Percentiles rank a stretch among this genome's conserved stretches.
These are phyloP conservation scores for Pagrus major DNA, from an alignment of 2,113 vertebrate genomes.

Conservation along the genomic window DNA sequence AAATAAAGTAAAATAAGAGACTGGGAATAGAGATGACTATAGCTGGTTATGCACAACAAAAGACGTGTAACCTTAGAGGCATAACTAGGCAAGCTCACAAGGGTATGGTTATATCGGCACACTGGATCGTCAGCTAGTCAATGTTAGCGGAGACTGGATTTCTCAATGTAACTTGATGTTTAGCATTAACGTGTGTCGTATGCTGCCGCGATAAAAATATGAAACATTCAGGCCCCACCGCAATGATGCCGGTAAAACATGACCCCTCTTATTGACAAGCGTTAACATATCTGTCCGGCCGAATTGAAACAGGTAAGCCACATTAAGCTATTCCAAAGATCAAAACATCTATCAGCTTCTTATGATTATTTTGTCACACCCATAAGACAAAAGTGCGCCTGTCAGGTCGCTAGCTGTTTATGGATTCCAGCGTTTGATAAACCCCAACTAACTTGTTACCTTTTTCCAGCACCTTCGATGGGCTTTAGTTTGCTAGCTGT, in stretches of 20 bases:
- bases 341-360: neutral
- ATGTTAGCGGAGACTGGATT: neutral
- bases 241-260: neutral
- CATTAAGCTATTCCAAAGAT: neutral
- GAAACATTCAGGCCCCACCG: neutral
- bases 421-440: neutral
- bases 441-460: neutral
- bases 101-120: neutral
- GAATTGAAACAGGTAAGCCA: neutral
- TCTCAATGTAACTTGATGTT: too few species aligned
- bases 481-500: constrained; percentile 5
- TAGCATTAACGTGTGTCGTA: too few species aligned
- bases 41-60: neutral
- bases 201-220: too few species aligned
- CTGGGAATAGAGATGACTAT: rapidly evolving
- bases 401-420: too few species aligned
- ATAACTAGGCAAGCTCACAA: neutral
- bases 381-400: rapidly evolving
- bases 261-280: neutral
- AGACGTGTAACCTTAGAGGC: neutral
- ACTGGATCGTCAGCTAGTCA: neutral
- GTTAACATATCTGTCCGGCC: too few species aligned
- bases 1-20: rapidly evolving
- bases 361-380: neutral
- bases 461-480: neutral